phyloP scores from a whole-genome alignment of 2,888 invertebrate genomes.

The Campaea margaritaria region DNA sequence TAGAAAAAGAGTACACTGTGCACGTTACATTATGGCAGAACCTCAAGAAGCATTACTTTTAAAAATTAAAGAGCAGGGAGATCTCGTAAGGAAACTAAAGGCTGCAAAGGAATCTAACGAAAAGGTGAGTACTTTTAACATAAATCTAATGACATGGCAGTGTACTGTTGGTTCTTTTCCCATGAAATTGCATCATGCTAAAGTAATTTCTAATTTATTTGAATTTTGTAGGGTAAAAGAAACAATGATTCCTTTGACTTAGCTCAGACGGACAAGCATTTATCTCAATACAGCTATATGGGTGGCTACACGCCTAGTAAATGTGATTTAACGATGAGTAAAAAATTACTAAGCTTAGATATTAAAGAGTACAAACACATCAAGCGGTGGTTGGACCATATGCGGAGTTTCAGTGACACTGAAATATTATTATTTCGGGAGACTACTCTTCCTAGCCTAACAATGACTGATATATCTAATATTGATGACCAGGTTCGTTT shows the following conservation, averaged over 20 bases:
- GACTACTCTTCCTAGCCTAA: conserved; percentile 53
- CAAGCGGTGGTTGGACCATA: conserved; percentile 86
- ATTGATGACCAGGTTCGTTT: conserved; percentile 70
- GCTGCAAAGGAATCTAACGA: conserved; percentile 91
- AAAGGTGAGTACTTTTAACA: conserved; percentile 85
- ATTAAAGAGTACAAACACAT: conserved; percentile 76
- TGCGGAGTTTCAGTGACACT: conserved; percentile 83
- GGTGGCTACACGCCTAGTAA: conserved; percentile 83
- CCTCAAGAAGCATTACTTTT: conserved; percentile 66
- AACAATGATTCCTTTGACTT: conserved; percentile 55
- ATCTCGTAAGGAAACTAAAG: conserved; percentile 92
- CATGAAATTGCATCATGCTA: conserved; percentile 52
- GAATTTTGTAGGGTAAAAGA: conserved; percentile 66
- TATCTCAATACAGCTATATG: conserved; percentile 84
- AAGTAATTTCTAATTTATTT: conserved; percentile 33
- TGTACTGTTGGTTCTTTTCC: not conserved
- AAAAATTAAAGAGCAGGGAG: conserved; percentile 88
- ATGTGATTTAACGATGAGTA: conserved; percentile 76
- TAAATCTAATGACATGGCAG: not conserved
- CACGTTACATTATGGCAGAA: conserved; percentile 64
- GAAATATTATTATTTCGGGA: conserved; percentile 78
- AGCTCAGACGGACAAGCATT: conserved; percentile 70
- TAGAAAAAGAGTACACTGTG: conserved; percentile 9
- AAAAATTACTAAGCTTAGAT: conserved; percentile 60
- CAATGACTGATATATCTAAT: conserved; percentile 53